Base-by-base conservation (phyloP, 2,113 vertebrate species). In the Columba livia region DNA sequence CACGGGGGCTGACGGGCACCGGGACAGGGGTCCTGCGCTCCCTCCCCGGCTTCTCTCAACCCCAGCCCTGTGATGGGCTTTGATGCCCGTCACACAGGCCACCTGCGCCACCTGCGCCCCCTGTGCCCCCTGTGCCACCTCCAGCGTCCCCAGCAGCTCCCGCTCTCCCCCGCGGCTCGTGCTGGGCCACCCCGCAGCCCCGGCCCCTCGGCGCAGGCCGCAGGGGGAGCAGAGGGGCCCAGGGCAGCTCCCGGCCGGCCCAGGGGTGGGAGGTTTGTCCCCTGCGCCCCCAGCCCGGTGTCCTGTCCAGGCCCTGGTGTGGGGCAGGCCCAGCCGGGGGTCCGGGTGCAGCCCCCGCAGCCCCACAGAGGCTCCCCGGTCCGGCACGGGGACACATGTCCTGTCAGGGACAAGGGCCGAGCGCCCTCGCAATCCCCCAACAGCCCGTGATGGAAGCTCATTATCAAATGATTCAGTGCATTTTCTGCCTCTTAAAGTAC, bases 401-500 rank as follows among this genome's bases (percentile, higher is more conserved):
- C 81, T 8, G 21, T 8, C 53, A 20, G 56, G 62, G 47, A 9
- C 48, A 16, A 28, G 38, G 25, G 32, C 54, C 4, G 6, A 17
- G 40, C 10, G 47, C 20, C 62, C 53, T 40, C 42, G 6, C 7
- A 5, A 25, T 85, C 31, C 40, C 51, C 31, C 65, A 8, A 9
- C 38, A 60, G 51, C 42, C 40, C 15, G 2, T 5, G 48, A n/a
- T 1, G 3, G 85, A 70, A 42, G 42, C 47, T 31, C 38, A 65
- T 81, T 83, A 69, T 81, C 72, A 82, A 96, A 87, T 77, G 51
- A 95, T 91, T 85, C 69, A 23, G 51, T 70, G 80, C 51, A 86
- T 97, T 94, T 95, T 92, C 90, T 94, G 85, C 82, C 72, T 96
- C 60, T 94, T 90, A 86, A 82, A 96, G 50, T 79, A 58, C 87